Base-by-base conservation (phyloP, 1,140 invertebrate genomes). In the Lerema accius region DNA sequence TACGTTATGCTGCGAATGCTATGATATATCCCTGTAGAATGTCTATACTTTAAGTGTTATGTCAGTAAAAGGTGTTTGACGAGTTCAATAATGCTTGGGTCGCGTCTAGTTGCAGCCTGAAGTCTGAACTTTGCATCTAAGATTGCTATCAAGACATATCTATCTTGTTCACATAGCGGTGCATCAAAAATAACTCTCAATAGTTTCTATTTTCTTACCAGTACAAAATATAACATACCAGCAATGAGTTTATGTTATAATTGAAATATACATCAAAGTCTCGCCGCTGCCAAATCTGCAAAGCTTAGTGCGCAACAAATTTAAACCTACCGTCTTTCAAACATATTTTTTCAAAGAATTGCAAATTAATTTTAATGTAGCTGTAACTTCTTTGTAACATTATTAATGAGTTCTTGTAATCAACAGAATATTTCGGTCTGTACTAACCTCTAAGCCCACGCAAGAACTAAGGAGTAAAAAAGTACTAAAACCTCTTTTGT, bases 381-480 rank as follows among this genome's bases (percentile, higher is more conserved):
- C 28, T 4, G 28, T 32, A 4, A 9, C 28, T 7, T 32, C 28
- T 19, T 23, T 5, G 5, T 5, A 23, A 46, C 10, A 46, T 11
- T 46, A 46, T 46, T 46, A 46, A 46, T 46, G 43, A 46, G 43
- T 23, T 46, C 43, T 23, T 46, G 17, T 46, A 46, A 46, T 11
- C 17, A 14, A 23, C 15, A 23, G 17, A 11, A 3, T 46, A 23
- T 46, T 17, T 46, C 17, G 15, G 17, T 46, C 43, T 46, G n/a
- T n/a, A n/a, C 23, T 46, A 23, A 46, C 15, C 17, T 23, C 23
- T 23, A 15, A 42, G 16, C 16, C 4, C 17, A 2, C 19, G 43
- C 16, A 46, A 46, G 15, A 11, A 46, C 19, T 43, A 23, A 3
- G 9, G 9, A 42, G 10, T 23, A 23, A 46, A 46, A 46, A 46